Conservation (phyloP, 37 sponge, comb jelly and placozoan species). For the Oscarella lobularis region DNA sequence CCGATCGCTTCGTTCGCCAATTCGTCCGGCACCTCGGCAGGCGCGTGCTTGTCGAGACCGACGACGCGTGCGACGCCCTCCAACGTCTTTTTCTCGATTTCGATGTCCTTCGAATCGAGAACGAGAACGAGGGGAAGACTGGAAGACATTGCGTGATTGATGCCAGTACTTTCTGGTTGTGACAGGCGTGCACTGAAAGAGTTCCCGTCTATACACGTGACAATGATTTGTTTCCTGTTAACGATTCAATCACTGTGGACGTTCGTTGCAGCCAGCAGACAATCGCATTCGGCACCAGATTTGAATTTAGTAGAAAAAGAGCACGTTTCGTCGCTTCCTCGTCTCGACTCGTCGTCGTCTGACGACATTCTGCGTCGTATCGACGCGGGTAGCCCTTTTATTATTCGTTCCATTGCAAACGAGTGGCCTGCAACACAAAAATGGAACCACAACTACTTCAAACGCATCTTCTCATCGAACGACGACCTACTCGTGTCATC, state of each 20-base stretch:
- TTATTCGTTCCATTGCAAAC: slow-evolving; percentile 10
- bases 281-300: too few relatives aligned
- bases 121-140: slow-evolving; percentile 4
- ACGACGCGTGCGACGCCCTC: neutral
- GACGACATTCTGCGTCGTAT: too few relatives aligned
- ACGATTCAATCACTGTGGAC: too few relatives aligned
- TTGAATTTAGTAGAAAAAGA: too few relatives aligned
- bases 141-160: neutral
- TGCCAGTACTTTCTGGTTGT: too few relatives aligned
- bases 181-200: too few relatives aligned
- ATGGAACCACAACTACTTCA: slow-evolving; percentile 35
- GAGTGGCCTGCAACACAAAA: slow-evolving; percentile 16
- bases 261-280: too few relatives aligned
- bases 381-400: slow-evolving; percentile 21
- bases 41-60: neutral
- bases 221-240: too few relatives aligned
- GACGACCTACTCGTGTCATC: slow-evolving; percentile 21
- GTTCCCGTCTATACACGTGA: too few relatives aligned
- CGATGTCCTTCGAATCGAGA: neutral
- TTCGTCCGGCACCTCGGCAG: neutral
- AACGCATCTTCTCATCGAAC: slow-evolving; percentile 9
- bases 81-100: neutral
- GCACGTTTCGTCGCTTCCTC: too few relatives aligned
- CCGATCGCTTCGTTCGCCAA: neutral
- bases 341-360: too few relatives aligned